phyloP scores from a whole-genome alignment of 2,113 vertebrate genomes.

The Zingel zingel region DNA sequence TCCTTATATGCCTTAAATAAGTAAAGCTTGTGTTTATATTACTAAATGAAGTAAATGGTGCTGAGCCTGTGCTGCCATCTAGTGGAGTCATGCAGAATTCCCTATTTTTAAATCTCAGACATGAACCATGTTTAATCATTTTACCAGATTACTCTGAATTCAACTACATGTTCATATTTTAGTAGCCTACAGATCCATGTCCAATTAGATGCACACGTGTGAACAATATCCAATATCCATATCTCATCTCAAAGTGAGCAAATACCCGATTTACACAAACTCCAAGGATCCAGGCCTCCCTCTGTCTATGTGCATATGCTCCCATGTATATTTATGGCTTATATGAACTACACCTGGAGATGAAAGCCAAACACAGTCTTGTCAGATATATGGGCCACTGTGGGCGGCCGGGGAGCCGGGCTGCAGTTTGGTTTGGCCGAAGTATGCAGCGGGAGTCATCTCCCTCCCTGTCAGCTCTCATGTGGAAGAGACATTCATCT shows the following conservation, averaged over 20 bases:
- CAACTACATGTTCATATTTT: neutral
- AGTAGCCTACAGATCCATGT: neutral
- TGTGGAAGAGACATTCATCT: conserved; percentile 47
- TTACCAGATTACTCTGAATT: neutral
- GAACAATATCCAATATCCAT: neutral
- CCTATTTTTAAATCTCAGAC: neutral
- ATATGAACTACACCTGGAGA: conserved; percentile 43
- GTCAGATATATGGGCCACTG: conserved; percentile 57
- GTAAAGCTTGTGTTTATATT: neutral
- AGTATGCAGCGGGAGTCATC: conserved; percentile 24
- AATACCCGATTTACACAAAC: neutral
- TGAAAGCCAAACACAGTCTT: conserved; percentile 49
- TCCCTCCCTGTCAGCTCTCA: conserved; percentile 46
- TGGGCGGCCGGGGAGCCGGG: conserved; percentile 8
- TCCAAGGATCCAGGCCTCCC: neutral
- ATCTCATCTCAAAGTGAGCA: neutral
- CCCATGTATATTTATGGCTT: conserved; percentile 43
- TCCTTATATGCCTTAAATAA: neutral
- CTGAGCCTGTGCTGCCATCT: conserved; percentile 57
- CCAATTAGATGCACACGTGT: neutral
- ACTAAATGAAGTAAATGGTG: neutral
- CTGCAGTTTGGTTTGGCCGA: conserved; percentile 57
- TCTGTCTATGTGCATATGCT: neutral
- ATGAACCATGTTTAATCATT: neutral
- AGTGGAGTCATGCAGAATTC: conserved; percentile 8